phyloP scores from a whole-genome alignment of 2,113 vertebrate species.

The Pelvicachromis taeniatus region DNA sequence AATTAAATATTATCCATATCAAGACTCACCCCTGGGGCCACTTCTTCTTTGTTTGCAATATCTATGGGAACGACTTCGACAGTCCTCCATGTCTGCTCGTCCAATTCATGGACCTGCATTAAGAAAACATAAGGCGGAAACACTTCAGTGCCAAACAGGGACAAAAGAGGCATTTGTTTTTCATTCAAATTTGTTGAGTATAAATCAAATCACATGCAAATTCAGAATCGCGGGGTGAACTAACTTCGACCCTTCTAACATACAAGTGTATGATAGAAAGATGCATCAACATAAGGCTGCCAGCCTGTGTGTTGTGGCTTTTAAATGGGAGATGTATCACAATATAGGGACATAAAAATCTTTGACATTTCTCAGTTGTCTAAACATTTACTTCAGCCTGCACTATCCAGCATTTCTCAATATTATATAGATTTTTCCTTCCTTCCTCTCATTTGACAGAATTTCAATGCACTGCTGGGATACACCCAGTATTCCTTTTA shows the following conservation, averaged over 20 bases:
- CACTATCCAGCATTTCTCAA: neutral
- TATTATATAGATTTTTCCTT: neutral
- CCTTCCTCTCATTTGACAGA: neutral
- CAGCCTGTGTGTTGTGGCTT: neutral
- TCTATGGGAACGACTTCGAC: conserved; percentile 93
- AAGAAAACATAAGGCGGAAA: neutral
- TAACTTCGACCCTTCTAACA: neutral
- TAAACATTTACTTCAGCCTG: neutral
- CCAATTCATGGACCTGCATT: conserved; percentile 88
- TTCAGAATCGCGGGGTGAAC: neutral
- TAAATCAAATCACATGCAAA: conserved; percentile 1
- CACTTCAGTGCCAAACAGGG: neutral
- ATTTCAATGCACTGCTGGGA: neutral
- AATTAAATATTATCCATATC: neutral
- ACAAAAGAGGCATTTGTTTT: neutral
- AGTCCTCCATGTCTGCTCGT: conserved; percentile 87
- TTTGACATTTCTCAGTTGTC: neutral
- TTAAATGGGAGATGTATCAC: neutral
- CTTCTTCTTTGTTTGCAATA: conserved; percentile 89
- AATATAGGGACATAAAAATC: neutral
- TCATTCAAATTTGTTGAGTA: neutral
- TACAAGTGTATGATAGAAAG: neutral
- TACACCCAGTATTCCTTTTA: neutral
- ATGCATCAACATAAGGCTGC: neutral
- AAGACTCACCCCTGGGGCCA: conserved; percentile 83